phyloP scores from a whole-genome alignment of 2,797 vertebrate genomes.

The Caiman crocodilus region DNA sequence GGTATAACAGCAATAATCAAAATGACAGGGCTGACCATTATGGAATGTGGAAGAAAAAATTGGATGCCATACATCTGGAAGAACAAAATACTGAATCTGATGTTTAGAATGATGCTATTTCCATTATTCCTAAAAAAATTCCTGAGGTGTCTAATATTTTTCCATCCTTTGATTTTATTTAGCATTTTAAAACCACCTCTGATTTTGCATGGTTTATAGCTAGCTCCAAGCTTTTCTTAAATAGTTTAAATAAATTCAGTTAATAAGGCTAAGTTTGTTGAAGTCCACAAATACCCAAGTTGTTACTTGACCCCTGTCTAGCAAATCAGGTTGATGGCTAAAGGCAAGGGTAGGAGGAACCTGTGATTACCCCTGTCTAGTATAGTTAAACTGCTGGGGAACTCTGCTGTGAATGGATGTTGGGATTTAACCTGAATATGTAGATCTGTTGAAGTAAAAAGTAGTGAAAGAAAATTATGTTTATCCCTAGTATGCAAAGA shows the following conservation, averaged over 20 bases:
- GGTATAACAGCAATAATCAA: slow-evolving; percentile 11
- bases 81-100: neutral
- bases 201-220: neutral
- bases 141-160: neutral
- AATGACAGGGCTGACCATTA: neutral
- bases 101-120: neutral
- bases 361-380: neutral
- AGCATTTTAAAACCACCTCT: neutral
- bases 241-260: neutral
- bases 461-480: slow-evolving; percentile 58
- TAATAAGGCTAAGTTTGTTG: neutral
- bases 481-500: slow-evolving; percentile 56
- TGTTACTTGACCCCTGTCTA: slow-evolving; percentile 5
- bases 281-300: neutral
- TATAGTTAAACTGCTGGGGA: slow-evolving; percentile 8
- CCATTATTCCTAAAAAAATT: neutral
- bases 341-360: neutral
- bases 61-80: neutral
- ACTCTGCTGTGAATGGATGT: slow-evolving; percentile 14
- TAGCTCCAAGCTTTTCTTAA: neutral
- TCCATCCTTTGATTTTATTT: neutral
- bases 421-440: slow-evolving; percentile 36
- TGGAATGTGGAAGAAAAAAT: neutral
- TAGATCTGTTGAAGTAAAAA: slow-evolving; percentile 39
- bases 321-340: neutral